Base-by-base conservation (phyloP, 2,888 invertebrate species). In the Scelioninae gen. 2 region DNA sequence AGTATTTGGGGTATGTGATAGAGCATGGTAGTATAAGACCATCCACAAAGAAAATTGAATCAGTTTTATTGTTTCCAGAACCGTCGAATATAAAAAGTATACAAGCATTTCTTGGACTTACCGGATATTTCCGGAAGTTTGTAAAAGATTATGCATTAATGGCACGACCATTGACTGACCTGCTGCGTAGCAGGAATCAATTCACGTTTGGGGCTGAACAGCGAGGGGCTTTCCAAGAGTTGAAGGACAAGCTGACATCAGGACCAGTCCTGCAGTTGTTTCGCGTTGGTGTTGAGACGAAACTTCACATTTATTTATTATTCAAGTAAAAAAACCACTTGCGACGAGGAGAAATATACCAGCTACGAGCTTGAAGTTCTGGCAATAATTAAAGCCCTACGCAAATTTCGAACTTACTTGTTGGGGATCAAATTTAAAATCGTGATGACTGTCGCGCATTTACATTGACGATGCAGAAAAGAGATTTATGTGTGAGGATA, bases 371-470 rank as follows among this genome's bases (percentile, higher is more conserved):
- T 53, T 22, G 39, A 53, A 5, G 37, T 39, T 7, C n/a, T 53
- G 10, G 53, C 53, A 10, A 10, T 53, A 2, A 10, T 53, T 6
- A 3, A 10, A 16, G 33, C 37, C 0, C 15, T 37, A 5, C 9
- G 33, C 9, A 31, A 39, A n/a, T 53, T 53, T 13, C 1, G 55
- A 9, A 6, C 50, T 0, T 71, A 71, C 13, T 11, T 65, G 6
- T 18, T 65, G 22, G 64, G 68, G 0, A 46, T 69, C 5, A 10
- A 19, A 7, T 69, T 73, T 53, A 60, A 52, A 5, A 73, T 73
- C 5, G 6, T 73, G 0, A 69, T 53, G 73, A 73, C 35, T 69
- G 58, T 18, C 22, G 18, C 0, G 64, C 64, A 0, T 69, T 69
- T 11, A 67, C 53, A 2, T 13, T 41, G 4, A 67, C 61, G 0